Conservation (phyloP, 1,140 invertebrate species). For the Drusus annulatus region DNA sequence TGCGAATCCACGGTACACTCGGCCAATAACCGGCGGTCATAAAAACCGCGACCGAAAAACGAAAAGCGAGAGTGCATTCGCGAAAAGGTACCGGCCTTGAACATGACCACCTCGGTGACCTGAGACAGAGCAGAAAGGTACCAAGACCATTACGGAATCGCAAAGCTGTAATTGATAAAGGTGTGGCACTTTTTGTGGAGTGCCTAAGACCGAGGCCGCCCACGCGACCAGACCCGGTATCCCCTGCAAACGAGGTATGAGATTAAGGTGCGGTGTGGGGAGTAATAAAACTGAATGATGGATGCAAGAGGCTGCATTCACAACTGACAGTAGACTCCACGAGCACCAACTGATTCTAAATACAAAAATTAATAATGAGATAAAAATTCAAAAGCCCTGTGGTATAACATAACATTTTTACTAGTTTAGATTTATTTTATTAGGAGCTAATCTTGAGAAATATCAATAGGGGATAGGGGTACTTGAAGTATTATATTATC, state of each 20-base stretch:
- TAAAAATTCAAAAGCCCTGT: no score
- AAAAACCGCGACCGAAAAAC: slow-evolving; percentile 23
- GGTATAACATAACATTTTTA: no score
- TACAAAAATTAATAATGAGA: no score
- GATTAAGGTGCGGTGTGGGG: neutral
- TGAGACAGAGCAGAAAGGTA: slow-evolving; percentile 1
- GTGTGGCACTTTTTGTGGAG: neutral
- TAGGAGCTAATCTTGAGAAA: no score
- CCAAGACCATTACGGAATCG: neutral
- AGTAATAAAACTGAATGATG: no score
- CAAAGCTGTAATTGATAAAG: neutral
- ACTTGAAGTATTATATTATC: no score
- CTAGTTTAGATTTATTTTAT: no score
- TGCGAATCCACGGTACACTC: neutral
- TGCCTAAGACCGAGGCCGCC: neutral
- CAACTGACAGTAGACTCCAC: no score
- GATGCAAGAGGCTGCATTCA: no score
- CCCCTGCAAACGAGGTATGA: neutral
- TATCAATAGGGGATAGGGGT: no score
- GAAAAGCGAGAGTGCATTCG: slow-evolving; percentile 12
- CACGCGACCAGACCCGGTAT: neutral
- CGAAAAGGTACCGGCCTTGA: slow-evolving; percentile 12
- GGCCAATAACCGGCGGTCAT: neutral
- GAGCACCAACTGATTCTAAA: no score
- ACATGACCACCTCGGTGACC: slow-evolving; percentile 10